A percentile compares a stretch with the other conserved stretches of the same genome.
Evolutionary conservation across 2,113 vertebrate species (phyloP).

Genomic region (Nerophis ophidion): DNA sequence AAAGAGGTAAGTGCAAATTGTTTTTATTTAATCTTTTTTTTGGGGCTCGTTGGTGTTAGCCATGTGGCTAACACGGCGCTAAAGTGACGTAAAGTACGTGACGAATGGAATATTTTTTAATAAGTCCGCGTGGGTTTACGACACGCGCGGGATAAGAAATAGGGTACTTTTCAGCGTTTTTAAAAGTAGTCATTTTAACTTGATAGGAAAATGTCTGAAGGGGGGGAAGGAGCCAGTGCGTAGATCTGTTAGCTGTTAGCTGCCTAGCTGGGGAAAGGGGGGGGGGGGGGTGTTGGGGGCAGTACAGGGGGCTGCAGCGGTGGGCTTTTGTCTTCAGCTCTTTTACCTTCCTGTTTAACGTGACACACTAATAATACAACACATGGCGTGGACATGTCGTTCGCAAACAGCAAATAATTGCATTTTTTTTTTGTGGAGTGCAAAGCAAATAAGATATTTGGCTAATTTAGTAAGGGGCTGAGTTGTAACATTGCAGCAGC

Average conservation of each 20-base stretch:
- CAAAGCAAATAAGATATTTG: no score
- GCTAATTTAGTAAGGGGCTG: no score
- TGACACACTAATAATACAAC: slow-evolving; percentile 27
- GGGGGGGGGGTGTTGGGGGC: slow-evolving; percentile 46
- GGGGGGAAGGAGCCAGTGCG: slow-evolving; percentile 18
- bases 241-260: background rate
- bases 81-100: slow-evolving; percentile 65
- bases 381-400: background rate
- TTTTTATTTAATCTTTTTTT: slow-evolving; percentile 20
- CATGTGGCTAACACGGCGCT: slow-evolving; percentile 57
- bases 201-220: slow-evolving; percentile 54
- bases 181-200: background rate
- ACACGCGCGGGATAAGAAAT: slow-evolving; percentile 56
- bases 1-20: slow-evolving; percentile 65
- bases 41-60: slow-evolving; percentile 53
- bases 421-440: no score
- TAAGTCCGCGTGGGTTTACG: slow-evolving; percentile 52
- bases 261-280: slow-evolving; percentile 44
- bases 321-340: slow-evolving; percentile 66
- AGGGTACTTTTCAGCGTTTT: background rate
- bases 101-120: slow-evolving; percentile 53
- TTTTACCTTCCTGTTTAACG: slow-evolving; percentile 16
- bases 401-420: no score
- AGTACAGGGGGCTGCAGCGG: slow-evolving; percentile 56
- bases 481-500: no score